These are phyloP conservation scores for Polyommatus iphigenia DNA, from an alignment of 2,888 invertebrate species.

Conservation along the genomic window DNA sequence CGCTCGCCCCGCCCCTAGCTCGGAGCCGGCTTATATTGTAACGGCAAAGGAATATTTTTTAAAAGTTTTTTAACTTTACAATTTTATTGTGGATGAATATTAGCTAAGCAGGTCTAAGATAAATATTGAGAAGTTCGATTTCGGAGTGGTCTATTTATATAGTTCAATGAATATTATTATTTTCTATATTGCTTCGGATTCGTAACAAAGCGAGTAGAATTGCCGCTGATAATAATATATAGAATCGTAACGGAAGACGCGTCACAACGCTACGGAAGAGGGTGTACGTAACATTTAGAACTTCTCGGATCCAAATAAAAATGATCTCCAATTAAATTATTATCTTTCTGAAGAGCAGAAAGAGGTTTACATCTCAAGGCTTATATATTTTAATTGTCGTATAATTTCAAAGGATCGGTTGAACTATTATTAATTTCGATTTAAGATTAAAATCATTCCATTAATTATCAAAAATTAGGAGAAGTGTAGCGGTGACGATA, in stretches of 20 bases:
- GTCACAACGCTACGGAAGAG: slow-evolving; percentile 39
- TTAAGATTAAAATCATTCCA: slow-evolving; percentile 70
- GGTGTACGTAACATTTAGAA: neutral
- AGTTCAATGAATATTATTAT: slow-evolving; percentile 60
- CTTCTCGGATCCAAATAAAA: slow-evolving; percentile 15
- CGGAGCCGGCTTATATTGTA: slow-evolving; percentile 63
- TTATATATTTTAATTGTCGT: slow-evolving; percentile 51
- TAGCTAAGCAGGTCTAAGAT: slow-evolving; percentile 67
- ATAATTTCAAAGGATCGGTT: slow-evolving; percentile 43
- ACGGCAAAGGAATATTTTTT: slow-evolving; percentile 77
- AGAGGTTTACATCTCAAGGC: neutral
- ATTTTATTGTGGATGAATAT: slow-evolving; percentile 54
- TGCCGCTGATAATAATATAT: slow-evolving; percentile 48
- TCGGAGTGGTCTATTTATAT: slow-evolving; percentile 69
- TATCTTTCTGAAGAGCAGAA: slow-evolving; percentile 5
- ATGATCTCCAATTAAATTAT: slow-evolving; percentile 30
- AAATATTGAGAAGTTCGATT: slow-evolving; percentile 70
- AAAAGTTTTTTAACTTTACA: slow-evolving; percentile 75
- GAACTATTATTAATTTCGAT: slow-evolving; percentile 38
- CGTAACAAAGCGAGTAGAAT: slow-evolving; percentile 45
- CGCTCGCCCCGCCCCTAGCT: slow-evolving; percentile 50
- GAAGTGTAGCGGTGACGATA: slow-evolving; percentile 73
- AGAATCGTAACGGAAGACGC: slow-evolving; percentile 46
- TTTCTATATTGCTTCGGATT: slow-evolving; percentile 60
- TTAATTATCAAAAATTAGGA: slow-evolving; percentile 63